These are phyloP conservation scores for Ovis canadensis DNA, from an alignment of 2,113 vertebrate genomes.

Conservation along the genomic window DNA sequence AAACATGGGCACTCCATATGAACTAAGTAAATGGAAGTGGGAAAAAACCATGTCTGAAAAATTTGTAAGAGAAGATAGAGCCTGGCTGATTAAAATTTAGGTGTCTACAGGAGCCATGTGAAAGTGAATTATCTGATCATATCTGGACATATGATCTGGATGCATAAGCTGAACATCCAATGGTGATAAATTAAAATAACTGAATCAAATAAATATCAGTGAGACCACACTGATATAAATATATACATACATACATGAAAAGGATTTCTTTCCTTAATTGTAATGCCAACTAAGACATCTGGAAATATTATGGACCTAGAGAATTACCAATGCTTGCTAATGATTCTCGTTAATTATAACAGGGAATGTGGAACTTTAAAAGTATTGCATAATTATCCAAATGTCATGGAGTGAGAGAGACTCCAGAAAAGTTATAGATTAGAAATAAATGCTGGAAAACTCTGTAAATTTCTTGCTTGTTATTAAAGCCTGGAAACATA, in stretches of 20 bases:
- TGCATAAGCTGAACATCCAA: neutral
- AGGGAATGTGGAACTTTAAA: neutral
- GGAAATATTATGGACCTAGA: neutral
- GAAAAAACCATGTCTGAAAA: neutral
- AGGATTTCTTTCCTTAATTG: neutral
- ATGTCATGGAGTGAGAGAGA: no score
- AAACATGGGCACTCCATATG: neutral
- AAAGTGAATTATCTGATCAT: neutral
- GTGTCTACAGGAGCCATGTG: neutral
- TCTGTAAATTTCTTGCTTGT: neutral
- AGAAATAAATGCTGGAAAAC: neutral
- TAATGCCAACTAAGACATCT: neutral
- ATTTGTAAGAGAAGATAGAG: neutral
- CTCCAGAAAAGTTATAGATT: neutral
- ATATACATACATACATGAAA: neutral
- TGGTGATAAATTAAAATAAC: neutral
- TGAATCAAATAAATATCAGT: neutral
- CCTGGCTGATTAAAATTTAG: neutral
- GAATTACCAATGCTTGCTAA: neutral
- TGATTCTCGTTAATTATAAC: neutral
- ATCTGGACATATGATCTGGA: neutral
- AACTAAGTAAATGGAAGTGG: neutral
- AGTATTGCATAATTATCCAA: neutral
- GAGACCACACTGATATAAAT: neutral
- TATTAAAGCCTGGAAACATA: neutral